Conservation (phyloP, 2,888 invertebrate species). For the Geophilus truncorum region DNA sequence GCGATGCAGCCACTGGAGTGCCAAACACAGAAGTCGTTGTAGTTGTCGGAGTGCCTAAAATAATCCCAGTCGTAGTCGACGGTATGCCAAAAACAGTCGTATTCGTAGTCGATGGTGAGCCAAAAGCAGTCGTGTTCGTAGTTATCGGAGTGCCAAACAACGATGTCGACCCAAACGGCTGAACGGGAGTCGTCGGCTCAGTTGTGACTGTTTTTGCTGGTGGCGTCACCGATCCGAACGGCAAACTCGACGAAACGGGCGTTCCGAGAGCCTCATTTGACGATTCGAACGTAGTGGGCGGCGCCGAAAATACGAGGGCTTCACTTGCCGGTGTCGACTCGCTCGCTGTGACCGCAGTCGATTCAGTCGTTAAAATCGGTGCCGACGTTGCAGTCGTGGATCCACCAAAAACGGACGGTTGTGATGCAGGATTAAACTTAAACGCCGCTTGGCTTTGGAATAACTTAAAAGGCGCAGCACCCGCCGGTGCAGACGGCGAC, state of each 20-base stretch:
- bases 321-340: too few relatives aligned
- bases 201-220: background rate
- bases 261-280: too few relatives aligned
- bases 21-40: background rate
- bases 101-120: background rate
- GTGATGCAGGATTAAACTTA: background rate
- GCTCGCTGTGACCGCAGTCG: background rate
- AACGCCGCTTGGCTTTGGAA: background rate
- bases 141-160: too few relatives aligned
- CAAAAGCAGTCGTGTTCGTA: too few relatives aligned
- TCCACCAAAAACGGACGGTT: constrained; percentile 25
- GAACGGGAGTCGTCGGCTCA: background rate
- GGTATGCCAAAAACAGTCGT: too few relatives aligned
- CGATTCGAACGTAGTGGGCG: too few relatives aligned
- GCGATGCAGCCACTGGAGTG: background rate
- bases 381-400: background rate
- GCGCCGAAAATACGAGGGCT: too few relatives aligned
- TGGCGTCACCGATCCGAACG: constrained; percentile 21
- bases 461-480: background rate
- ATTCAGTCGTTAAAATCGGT: background rate
- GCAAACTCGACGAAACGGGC: too few relatives aligned
- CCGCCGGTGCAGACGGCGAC: too few relatives aligned
- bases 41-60: background rate
- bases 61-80: background rate
- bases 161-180: too few relatives aligned